Base-by-base conservation (phyloP, 2,113 vertebrate genomes). In the Zootoca vivipara region DNA sequence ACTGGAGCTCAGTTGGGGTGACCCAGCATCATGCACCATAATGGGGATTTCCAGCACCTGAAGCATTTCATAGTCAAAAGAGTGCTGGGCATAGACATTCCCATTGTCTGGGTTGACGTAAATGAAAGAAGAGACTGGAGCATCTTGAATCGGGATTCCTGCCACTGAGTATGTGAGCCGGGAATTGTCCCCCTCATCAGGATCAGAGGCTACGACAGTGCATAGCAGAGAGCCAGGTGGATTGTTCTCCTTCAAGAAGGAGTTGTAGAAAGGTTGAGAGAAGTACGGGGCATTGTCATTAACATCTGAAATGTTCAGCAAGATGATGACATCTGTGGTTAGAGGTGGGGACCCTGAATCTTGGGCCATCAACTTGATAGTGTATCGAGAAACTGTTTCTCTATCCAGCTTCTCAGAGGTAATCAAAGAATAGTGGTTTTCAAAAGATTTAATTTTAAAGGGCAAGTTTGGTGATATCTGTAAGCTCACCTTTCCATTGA, bases 401-500 rank as follows among this genome's bases (percentile, higher is more conserved):
- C 98, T 87, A 86, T 98, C 98, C 93, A 99, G 93, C 64, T 86
- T 82, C 15, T 94, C 96, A 73, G 77, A 92, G 0, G 98, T 98
- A 28, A 99, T 94, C 80, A 99, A 91, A 1, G 98, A 98, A 77
- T 98, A 99, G 92, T 98, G 98, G 89, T 99, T 98, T 83, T 98
- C 97, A 89, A 97, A 97, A 0, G 98, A 97, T 89, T 96, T 98
- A 96, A 97, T 93, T 81, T 90, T 94, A 93, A 99, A 99, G 3
- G 98, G 98, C 62, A 97, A 94, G 0, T 92, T 77, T 0, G 96
- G 96, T 18, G 94, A 89, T 24, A 98, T 93, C 12, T 93, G 93
- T 85, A 98, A 94, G 12, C 90, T 97, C 89, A 97, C 96, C 73
- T 95, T 91, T 78, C 97, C 96, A 1, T 98, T 98, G 90, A 90